phyloP scores from a whole-genome alignment of 2,888 invertebrate genomes.

The Auanema sp. region DNA sequence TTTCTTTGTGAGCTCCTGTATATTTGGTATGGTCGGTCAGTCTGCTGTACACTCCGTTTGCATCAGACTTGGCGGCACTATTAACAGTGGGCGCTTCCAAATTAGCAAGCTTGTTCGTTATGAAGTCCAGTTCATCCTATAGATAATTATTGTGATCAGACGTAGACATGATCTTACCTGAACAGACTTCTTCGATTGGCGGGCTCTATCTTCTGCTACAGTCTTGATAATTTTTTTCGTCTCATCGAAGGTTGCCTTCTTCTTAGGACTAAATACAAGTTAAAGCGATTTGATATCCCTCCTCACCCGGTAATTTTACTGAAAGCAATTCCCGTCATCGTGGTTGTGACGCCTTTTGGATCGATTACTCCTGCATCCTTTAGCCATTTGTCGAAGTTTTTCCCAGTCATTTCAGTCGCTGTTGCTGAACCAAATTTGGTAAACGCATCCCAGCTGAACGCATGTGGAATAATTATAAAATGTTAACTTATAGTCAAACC shows the following conservation, averaged over 20 bases:
- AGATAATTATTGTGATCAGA: background rate
- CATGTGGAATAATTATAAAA: background rate
- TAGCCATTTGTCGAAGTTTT: slow-evolving; percentile 64
- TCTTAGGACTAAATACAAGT: slow-evolving; percentile 55
- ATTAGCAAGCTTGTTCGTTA: slow-evolving; percentile 55
- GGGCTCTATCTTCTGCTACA: slow-evolving; percentile 60
- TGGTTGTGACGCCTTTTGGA: slow-evolving; percentile 56
- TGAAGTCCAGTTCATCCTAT: slow-evolving; percentile 60
- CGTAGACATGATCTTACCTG: slow-evolving; percentile 32
- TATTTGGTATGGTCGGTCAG: slow-evolving; percentile 63
- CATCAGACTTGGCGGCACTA: slow-evolving; percentile 54
- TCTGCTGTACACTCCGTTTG: slow-evolving; percentile 61
- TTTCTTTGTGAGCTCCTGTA: slow-evolving; percentile 64
- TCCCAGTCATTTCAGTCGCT: slow-evolving; percentile 63
- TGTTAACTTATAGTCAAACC: slow-evolving; percentile 19
- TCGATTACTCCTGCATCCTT: slow-evolving; percentile 62
- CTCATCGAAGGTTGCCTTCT: slow-evolving; percentile 63
- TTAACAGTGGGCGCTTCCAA: slow-evolving; percentile 58
- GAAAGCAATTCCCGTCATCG: slow-evolving; percentile 64
- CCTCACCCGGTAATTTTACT: slow-evolving; percentile 62
- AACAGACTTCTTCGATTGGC: slow-evolving; percentile 53
- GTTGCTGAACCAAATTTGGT: slow-evolving; percentile 59
- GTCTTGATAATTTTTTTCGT: slow-evolving; percentile 58
- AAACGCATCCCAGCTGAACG: slow-evolving; percentile 57
- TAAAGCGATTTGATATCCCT: background rate